Base-by-base conservation (phyloP, 2,797 vertebrate genomes). In the Labeo calbasu region DNA sequence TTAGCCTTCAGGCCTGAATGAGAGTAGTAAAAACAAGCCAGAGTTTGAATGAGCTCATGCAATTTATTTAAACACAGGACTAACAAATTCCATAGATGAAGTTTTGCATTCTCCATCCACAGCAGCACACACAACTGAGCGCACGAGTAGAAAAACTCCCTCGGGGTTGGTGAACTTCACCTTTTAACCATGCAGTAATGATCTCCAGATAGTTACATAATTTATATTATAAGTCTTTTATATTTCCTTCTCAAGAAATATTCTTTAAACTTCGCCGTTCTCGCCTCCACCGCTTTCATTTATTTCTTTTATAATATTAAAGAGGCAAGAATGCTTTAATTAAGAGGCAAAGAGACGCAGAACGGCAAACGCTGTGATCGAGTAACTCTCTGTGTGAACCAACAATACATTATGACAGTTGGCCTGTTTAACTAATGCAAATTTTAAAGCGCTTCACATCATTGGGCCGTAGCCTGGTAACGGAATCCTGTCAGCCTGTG, bases 61-160 rank as follows among this genome's bases (percentile, higher is more conserved):
- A 28, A 81, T 75, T 79, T 80, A 76, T 71, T 85, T 77, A 76
- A 79, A 85, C 59, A 84, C 8, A 2, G n/a, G 10, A 11, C 5
- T 61, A 46, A 50, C 61, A 15, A 59, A 59, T 61, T 59, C 55
- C 9, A 46, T 23, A n/a, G 21, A 46, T 59, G 8, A 46, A 8
- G 43, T n/a, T 59, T 25, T 36, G 80, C 11, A 87, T 88, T 88
- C 89, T 70, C 66, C 71, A 89, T 88, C 86, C 23, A 61, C 5
- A 53, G 43, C 9, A 10, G 43, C 21, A 69, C 59, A 73, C 32
- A 79, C 46, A 79, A 75, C 51, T 40, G 63, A 51, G 66, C 4
- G 6, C 71, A 79, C 76, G 48, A 85, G 21, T 79, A 68, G 28
- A 82, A 84, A 69, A 57, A 79, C 50, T 76, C 65, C 81, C 77